Conservation (phyloP, 1,140 invertebrate species). For the Lasioglossum albipes region DNA sequence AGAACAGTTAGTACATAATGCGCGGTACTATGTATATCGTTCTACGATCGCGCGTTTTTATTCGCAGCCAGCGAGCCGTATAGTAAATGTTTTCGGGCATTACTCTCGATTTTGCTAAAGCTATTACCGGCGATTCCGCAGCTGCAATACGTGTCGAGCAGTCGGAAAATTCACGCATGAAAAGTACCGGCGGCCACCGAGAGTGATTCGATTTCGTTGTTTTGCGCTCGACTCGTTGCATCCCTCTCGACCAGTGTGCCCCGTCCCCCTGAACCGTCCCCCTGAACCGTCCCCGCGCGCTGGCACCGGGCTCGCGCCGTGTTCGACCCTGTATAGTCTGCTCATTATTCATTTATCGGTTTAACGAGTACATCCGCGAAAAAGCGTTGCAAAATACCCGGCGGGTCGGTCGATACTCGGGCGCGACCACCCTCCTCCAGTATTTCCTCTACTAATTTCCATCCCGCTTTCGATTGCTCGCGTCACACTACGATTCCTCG, state of each 20-base stretch:
- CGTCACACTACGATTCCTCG: slow-evolving; percentile 17
- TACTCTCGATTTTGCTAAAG: slow-evolving; percentile 68
- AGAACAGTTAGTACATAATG: slow-evolving; percentile 30
- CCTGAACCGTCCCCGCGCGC: slow-evolving; percentile 1
- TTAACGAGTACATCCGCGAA: slow-evolving; percentile 71
- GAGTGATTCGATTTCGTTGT: slow-evolving; percentile 77
- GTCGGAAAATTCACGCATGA: slow-evolving; percentile 77
- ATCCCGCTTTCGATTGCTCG: slow-evolving; percentile 31
- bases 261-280: neutral
- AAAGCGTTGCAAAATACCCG: slow-evolving; percentile 66
- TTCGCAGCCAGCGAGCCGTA: slow-evolving; percentile 64
- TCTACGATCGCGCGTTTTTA: slow-evolving; percentile 58
- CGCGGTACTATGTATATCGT: slow-evolving; percentile 23
- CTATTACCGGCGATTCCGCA: slow-evolving; percentile 65
- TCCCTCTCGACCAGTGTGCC: neutral
- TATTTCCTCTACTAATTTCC: slow-evolving; percentile 48
- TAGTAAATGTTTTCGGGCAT: slow-evolving; percentile 68
- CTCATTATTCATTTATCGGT: slow-evolving; percentile 74
- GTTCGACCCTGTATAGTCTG: slow-evolving; percentile 62
- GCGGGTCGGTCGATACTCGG: slow-evolving; percentile 53
- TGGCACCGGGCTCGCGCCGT: slow-evolving; percentile 38
- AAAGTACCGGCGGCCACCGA: slow-evolving; percentile 74
- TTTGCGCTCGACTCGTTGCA: slow-evolving; percentile 69
- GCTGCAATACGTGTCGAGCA: slow-evolving; percentile 65
- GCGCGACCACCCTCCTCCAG: neutral